These are phyloP conservation scores for Neria commutata DNA, from an alignment of 2,888 invertebrate genomes.

Conservation along the genomic window DNA sequence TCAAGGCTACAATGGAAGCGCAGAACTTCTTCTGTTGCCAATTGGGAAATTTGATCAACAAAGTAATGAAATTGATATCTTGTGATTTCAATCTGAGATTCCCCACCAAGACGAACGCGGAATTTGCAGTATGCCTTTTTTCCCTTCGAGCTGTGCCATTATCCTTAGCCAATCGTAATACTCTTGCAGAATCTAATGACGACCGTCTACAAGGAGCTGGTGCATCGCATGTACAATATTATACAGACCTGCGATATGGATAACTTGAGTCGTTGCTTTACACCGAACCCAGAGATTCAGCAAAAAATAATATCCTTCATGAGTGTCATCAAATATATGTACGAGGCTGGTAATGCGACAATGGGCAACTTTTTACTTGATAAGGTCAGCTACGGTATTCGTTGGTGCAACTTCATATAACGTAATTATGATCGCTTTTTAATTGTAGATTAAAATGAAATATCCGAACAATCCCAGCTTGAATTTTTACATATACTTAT, in stretches of 20 bases:
- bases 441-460: background rate
- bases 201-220: conserved; percentile 40
- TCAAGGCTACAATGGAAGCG: conserved; percentile 27
- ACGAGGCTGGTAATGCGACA: conserved; percentile 27
- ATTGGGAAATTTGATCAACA: conserved; percentile 41
- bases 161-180: background rate
- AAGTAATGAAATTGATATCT: conserved; percentile 42
- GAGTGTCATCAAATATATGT: conserved; percentile 32
- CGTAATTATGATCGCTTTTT: no score
- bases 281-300: conserved; percentile 15
- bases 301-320: conserved; percentile 19
- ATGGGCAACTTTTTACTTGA: conserved; percentile 34
- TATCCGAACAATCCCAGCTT: conserved; percentile 28
- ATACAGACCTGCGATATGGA: conserved; percentile 30
- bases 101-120: conserved; percentile 46
- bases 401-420: background rate
- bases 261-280: conserved; percentile 10
- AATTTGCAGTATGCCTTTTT: conserved; percentile 38
- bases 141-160: background rate
- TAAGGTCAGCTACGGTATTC: conserved; percentile 22
- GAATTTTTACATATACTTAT: conserved; percentile 39
- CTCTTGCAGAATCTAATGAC: conserved; percentile 39
- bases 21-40: conserved; percentile 43
- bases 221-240: conserved; percentile 30
- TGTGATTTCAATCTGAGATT: conserved; percentile 45